Conservation (phyloP, 2,797 vertebrate genomes). For the Scolopax rusticola region DNA sequence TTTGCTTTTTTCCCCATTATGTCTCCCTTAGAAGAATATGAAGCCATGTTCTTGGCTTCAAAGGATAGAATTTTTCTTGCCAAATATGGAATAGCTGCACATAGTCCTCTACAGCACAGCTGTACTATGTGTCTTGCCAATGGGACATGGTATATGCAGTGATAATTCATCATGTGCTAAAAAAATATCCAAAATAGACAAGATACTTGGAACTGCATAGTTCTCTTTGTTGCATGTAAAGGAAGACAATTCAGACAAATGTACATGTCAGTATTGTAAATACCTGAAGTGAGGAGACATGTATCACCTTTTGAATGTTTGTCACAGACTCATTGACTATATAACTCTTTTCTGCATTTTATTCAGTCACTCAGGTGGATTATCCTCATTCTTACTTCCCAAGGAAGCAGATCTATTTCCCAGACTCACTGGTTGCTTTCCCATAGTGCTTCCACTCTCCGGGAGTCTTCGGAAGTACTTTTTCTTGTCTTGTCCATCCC, state of each 20-base stretch:
- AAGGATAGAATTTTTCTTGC: background rate
- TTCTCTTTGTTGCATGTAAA: background rate
- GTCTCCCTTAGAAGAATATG: background rate
- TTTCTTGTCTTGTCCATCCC: background rate
- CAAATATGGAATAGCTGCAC: background rate
- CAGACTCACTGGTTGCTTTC: background rate
- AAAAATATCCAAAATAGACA: background rate
- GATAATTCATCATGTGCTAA: background rate
- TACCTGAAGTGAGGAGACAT: background rate
- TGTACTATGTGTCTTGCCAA: background rate
- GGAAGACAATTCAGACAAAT: background rate
- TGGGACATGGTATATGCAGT: background rate
- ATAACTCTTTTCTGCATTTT: background rate
- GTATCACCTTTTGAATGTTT: background rate
- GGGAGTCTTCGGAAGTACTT: background rate
- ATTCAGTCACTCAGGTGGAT: background rate
- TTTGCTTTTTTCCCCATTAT: background rate
- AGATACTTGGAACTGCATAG: background rate
- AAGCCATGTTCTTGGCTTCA: background rate
- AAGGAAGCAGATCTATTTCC: background rate
- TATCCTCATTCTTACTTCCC: background rate
- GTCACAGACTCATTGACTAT: background rate
- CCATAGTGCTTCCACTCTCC: background rate
- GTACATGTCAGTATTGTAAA: background rate
- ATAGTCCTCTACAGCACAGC: background rate